Conservation (phyloP, 2,888 invertebrate species). For the Coelopa pilipes region DNA sequence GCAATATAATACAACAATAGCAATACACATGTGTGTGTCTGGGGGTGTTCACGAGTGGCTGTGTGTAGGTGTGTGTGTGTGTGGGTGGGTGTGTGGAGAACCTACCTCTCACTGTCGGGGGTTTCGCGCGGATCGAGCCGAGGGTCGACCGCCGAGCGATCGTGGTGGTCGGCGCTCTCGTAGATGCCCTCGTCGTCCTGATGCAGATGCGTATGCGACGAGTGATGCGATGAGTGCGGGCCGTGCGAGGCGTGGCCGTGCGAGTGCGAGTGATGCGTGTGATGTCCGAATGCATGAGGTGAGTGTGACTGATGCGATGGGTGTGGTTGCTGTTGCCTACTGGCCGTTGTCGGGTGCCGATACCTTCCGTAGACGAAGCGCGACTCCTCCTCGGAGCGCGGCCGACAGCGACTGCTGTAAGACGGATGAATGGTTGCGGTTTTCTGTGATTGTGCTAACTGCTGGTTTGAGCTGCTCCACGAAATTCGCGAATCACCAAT, state of each 20-base stretch:
- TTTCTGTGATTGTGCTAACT: conserved; percentile 68
- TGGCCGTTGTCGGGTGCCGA: conserved; percentile 65
- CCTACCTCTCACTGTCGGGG: conserved; percentile 90
- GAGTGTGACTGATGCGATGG: conserved; percentile 71
- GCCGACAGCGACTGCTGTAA: conserved; percentile 71
- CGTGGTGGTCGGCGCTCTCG: conserved; percentile 84
- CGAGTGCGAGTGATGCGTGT: conserved; percentile 68
- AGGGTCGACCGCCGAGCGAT: conserved; percentile 74
- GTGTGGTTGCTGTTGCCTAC: conserved; percentile 53
- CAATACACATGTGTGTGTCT: background rate
- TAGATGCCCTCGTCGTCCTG: conserved; percentile 87
- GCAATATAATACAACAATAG: too few species aligned
- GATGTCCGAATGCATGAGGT: conserved; percentile 68
- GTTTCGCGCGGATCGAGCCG: conserved; percentile 76
- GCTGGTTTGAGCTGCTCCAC: conserved; percentile 66
- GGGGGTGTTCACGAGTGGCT: background rate
- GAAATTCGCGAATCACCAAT: background rate
- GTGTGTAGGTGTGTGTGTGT: too few species aligned
- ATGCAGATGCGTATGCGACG: conserved; percentile 71
- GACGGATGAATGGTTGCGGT: conserved; percentile 69
- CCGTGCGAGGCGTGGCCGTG: conserved; percentile 68
- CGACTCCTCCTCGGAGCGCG: conserved; percentile 76
- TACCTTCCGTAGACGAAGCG: conserved; percentile 81
- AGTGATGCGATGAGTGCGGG: conserved; percentile 69
- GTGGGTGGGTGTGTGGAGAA: conserved; percentile 34